Evolutionary conservation across 2,888 invertebrate species (phyloP).

Genomic region (Erannis defoliaria): DNA sequence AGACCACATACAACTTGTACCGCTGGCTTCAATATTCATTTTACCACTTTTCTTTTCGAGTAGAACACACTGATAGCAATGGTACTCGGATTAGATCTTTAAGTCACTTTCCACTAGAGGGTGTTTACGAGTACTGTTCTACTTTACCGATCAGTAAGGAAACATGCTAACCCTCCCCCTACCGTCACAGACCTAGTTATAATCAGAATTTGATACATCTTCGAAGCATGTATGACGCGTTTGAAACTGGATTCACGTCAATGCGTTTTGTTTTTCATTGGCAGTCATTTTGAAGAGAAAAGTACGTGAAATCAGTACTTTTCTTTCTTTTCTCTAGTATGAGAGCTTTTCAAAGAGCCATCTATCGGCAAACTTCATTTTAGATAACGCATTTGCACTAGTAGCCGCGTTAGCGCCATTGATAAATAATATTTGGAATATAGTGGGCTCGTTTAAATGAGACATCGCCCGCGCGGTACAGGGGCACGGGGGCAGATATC

Average conservation of each 20-base stretch:
- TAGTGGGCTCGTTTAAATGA: no score
- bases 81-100: background rate
- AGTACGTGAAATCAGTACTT: no score
- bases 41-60: background rate
- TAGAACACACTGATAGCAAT: conserved; percentile 4
- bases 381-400: no score
- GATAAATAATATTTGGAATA: no score
- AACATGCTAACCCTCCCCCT: background rate
- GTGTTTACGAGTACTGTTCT: background rate
- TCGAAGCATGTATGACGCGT: background rate
- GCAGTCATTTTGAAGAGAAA: no score
- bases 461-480: no score
- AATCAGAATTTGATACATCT: background rate
- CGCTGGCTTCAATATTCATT: conserved; percentile 8
- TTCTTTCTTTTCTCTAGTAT: no score
- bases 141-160: background rate
- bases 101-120: background rate
- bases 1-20: background rate
- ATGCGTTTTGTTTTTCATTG: no score
- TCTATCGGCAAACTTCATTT: no score
- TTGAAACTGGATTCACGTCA: background rate
- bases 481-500: no score
- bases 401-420: no score
- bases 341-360: no score
- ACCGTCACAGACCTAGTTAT: background rate